Conservation (phyloP, 2,113 vertebrate genomes). For the Micromys minutus region DNA sequence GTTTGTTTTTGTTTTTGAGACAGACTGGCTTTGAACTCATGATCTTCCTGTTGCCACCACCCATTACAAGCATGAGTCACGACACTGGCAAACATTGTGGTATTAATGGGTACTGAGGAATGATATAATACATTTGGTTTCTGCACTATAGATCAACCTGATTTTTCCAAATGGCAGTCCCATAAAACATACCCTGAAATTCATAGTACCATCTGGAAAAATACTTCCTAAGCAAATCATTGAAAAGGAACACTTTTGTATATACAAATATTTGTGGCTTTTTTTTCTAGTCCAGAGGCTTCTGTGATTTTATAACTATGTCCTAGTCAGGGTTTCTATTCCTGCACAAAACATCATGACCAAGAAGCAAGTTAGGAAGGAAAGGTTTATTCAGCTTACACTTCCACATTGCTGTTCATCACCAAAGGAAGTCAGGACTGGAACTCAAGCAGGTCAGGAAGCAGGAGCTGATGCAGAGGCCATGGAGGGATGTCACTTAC, state of each 20-base stretch:
- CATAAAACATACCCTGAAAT: neutral
- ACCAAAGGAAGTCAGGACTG: too few relatives aligned
- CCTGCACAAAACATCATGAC: too few relatives aligned
- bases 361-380: too few relatives aligned
- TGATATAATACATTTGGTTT: neutral
- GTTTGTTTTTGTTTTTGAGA: neutral
- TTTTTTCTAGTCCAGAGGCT: constrained; percentile 41
- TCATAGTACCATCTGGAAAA: neutral
- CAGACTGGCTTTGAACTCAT: neutral
- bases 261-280: constrained; percentile 22
- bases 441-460: too few relatives aligned
- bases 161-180: constrained; percentile 10
- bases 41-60: neutral
- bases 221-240: constrained; percentile 23
- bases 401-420: too few relatives aligned
- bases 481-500: too few relatives aligned
- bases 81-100: neutral
- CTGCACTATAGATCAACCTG: neutral
- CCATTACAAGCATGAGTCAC: neutral
- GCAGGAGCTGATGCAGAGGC: too few relatives aligned
- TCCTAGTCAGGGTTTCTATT: too few relatives aligned
- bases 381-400: too few relatives aligned
- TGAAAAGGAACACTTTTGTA: constrained; percentile 33
- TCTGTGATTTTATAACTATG: constrained; percentile 40
- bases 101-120: neutral